phyloP scores from a whole-genome alignment of 23 tunicate species.

The Ascidia mentula region DNA sequence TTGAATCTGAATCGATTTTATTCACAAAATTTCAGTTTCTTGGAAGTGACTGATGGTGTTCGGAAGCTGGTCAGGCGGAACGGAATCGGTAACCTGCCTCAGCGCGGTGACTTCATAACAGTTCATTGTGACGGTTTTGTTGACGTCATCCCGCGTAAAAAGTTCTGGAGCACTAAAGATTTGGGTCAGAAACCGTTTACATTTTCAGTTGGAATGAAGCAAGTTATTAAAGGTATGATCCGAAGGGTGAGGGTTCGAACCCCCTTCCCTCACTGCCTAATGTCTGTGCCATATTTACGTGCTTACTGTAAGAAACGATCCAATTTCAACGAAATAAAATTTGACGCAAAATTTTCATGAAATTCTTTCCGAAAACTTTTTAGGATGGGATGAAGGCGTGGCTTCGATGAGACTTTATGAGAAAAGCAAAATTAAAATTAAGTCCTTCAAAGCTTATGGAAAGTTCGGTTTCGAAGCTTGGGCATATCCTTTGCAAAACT shows the following conservation, averaged over 20 bases:
- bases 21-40: constrained; percentile 58
- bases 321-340: too few species aligned
- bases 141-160: constrained; percentile 58
- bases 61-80: constrained; percentile 35
- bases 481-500: constrained; percentile 83
- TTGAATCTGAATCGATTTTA: too few species aligned
- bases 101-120: constrained; percentile 64
- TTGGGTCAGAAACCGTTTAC: constrained; percentile 71
- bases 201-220: constrained; percentile 70
- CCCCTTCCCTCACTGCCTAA: too few species aligned
- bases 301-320: too few species aligned
- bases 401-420: constrained; percentile 70
- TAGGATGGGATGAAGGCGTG: constrained; percentile 93
- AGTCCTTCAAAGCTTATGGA: constrained; percentile 90
- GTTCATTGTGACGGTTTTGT: constrained; percentile 83
- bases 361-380: too few species aligned
- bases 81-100: constrained; percentile 50
- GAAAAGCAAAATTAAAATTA: constrained; percentile 66
- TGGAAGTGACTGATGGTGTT: constrained; percentile 58
- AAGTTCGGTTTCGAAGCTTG: constrained; percentile 93
- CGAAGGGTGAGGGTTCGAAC: too few species aligned
- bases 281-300: too few species aligned
- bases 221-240: constrained; percentile 91
- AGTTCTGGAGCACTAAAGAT: constrained; percentile 92
- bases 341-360: too few species aligned